Base-by-base conservation (phyloP, 2,797 vertebrate genomes). In the Pitangus sulphuratus region DNA sequence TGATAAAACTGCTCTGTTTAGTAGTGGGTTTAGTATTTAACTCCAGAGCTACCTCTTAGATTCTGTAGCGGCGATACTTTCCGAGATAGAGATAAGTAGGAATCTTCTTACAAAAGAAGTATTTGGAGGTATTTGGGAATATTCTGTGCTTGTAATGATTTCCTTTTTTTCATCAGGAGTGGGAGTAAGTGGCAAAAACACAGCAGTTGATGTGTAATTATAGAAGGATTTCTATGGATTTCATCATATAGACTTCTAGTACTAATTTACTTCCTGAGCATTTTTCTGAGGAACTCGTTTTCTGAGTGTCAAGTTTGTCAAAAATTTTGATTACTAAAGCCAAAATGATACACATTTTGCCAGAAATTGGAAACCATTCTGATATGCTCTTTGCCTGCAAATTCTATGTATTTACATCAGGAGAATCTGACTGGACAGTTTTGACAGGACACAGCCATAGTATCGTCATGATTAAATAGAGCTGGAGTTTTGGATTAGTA, bases 391-490 rank as follows among this genome's bases (percentile, higher is more conserved):
- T 57, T 39, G 25, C 37, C 6, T 64, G 19, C 22, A 58, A 15
- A 56, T 65, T 64, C 2, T 16, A 2, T 35, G 14, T 56, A 8
- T 78, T 75, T 61, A 30, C 5, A 12, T 71, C 9, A 15, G 24
- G 15, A 53, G 26, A 54, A 37, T 70, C 31, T 81, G 9, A 22
- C 33, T 65, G 31, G 17, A 48, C 33, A 65, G 17, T 33, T 9
- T 77, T 24, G 7, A 24, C 3, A 1, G 9, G 3, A 35, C 15
- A 14, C 5, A 40, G 24, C 26, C 3, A 0, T 51, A 13, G 8
- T 37, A 33, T 31, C 54, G 21, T 19, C 7, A 22, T 22, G 15
- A 10, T 68, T 64, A 31, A 62, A 44, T 12, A 42, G 10, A 22
- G 25, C 18, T 78, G 45, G 30, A 58, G 40, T 78, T 51, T 37